Conservation (phyloP, 2,797 vertebrate genomes). For the Mus caroli region DNA sequence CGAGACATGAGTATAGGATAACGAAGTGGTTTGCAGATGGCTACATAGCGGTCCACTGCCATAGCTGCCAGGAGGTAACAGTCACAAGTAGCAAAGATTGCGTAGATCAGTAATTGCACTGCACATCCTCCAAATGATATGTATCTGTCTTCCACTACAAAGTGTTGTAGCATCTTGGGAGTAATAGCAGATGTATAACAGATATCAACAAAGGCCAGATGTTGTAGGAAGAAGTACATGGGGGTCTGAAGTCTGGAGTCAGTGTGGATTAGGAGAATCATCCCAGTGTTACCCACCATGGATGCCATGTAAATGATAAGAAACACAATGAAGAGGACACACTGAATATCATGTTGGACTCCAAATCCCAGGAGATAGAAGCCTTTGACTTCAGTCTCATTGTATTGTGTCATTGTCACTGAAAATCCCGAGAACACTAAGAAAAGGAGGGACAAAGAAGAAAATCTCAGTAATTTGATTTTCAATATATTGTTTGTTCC, state of each 20-base stretch:
- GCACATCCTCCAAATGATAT: constrained; percentile 64
- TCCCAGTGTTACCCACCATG: constrained; percentile 64
- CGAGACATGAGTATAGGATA: constrained; percentile 51
- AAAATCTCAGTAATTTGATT: not conserved
- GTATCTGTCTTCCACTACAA: constrained; percentile 38
- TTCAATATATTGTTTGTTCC: not conserved
- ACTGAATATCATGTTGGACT: not conserved
- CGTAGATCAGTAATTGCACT: constrained; percentile 60
- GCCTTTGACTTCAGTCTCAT: constrained; percentile 26
- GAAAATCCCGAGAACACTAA: not conserved
- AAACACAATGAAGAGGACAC: constrained; percentile 69
- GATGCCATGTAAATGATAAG: constrained; percentile 57
- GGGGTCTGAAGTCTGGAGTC: constrained; percentile 67
- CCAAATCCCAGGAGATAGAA: constrained; percentile 73
- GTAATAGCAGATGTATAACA: constrained; percentile 74
- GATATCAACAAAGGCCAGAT: constrained; percentile 76
- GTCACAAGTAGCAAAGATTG: constrained; percentile 57
- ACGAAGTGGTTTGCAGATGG: constrained; percentile 72
- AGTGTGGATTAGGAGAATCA: constrained; percentile 71
- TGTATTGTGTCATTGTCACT: constrained; percentile 60
- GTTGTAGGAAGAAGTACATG: constrained; percentile 78
- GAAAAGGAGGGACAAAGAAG: not conserved
- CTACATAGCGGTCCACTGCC: constrained; percentile 64
- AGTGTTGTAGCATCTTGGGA: constrained; percentile 74
- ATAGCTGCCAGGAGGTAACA: constrained; percentile 67